Evolutionary conservation across 2,797 vertebrate genomes (phyloP), one percentile per base, ranked within the genome.

Genomic region (Acanthiza pusilla): DNA sequence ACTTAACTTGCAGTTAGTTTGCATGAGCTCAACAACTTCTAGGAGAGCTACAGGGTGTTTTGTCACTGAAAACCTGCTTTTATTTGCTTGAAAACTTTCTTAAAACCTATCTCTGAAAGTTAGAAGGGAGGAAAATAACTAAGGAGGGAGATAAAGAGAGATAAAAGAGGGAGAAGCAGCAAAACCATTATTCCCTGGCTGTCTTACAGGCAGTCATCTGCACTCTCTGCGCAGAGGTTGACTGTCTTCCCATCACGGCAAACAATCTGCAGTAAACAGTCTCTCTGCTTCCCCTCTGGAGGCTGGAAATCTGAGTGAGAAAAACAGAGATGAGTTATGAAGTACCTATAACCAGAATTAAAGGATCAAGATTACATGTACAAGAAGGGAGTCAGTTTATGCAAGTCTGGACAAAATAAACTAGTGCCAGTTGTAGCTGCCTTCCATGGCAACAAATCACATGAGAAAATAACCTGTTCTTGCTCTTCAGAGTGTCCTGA

Each of bases 161-260:
- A 79, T 11, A 60, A 67, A 82, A 70, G 18, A 92, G 58, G 40
- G 91, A 83, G 38, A 50, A 66, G 79, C 25, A 48, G 45, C 13
- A 92, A 80, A 91, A 15, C 2, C n/a, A 45, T 25, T 45, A 51
- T 40, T 73, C 12, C 63, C 38, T 82, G 51, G 36, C 32, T 77
- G 58, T 97, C 99, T 99, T 98, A 99, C 99, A 99, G 95, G 96
- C 99, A 99, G 96, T 99, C 99, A 80, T 99, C 99, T 91, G 98
- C 97, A 74, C 98, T 99, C 97, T 99, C 99, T 68, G 99, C 99
- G 94, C 99, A 99, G 91, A 99, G 97, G 96, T 98, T 99, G 96
- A 99, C 97, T 75, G 98, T 98, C 77, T 99, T 98, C 79, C 99
- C 99, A 77, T 99, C 99, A 91, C 99, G 98, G 95, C 99, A 99